Conservation (phyloP, 2,888 invertebrate genomes). For the Periphyllus acericola region DNA sequence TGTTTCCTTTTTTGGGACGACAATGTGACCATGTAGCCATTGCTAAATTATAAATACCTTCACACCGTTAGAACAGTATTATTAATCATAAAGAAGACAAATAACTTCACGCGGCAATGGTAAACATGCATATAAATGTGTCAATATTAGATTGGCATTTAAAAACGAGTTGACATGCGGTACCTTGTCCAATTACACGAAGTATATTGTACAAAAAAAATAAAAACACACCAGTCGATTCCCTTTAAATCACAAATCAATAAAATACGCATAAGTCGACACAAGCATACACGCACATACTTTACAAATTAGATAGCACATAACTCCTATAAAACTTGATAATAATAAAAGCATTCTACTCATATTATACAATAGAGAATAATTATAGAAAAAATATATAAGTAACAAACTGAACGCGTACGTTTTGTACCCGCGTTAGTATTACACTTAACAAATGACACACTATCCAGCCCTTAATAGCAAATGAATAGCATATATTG, state of each 20-base stretch:
- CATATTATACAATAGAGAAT: too few relatives aligned
- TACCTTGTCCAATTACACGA: background rate
- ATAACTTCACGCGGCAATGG: background rate
- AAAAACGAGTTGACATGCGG: background rate
- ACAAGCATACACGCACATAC: background rate
- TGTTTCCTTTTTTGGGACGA: conserved; percentile 33
- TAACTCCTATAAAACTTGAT: background rate
- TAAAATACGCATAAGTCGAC: background rate
- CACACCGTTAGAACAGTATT: background rate
- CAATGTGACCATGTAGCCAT: background rate
- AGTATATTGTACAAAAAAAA: background rate
- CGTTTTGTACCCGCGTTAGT: too few relatives aligned
- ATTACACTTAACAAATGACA: too few relatives aligned
- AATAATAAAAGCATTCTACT: background rate
- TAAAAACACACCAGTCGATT: background rate
- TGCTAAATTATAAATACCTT: conserved; percentile 15
- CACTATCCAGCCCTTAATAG: too few relatives aligned
- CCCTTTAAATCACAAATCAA: background rate
- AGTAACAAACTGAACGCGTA: too few relatives aligned
- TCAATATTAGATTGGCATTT: conserved; percentile 20
- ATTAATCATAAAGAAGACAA: conserved; percentile 4
- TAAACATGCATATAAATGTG: conserved; percentile 7
- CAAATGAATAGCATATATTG: too few relatives aligned
- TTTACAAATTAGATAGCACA: background rate
- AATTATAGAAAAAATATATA: background rate